Evolutionary conservation across 2,888 invertebrate genomes (phyloP), one percentile per base, ranked within the genome.

Genomic region (Pyrgus malvae): DNA sequence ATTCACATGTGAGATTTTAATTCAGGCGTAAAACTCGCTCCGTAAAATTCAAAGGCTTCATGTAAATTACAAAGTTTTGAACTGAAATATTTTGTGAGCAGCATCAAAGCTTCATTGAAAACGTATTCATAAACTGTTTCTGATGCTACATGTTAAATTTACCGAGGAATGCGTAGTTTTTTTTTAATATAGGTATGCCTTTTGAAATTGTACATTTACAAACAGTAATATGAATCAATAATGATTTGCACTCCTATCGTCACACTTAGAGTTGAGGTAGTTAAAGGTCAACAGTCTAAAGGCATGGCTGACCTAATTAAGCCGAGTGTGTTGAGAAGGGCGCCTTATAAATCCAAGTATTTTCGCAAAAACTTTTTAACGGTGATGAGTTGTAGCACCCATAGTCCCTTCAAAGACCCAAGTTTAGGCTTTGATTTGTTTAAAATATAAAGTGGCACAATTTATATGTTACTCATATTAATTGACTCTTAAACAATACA

Each of bases 341-440:
- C 21, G 21, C 29, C 31, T 31, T 16, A 42, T 42, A 42, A 42
- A 74, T 63, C 62, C 56, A 65, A 64, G 63, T 67, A 68, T 64
- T 58, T 72, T 72, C 67, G 60, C 62, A 57, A 56, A 74, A 83
- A 83, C 72, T 81, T 83, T 80, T 80, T 81, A 83, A 82, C 73
- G 74, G 67, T 83, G 83, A 85, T 84, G 80, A 83, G 81, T 74
- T 77, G n/a, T n/a, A n/a, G n/a, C n/a, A n/a, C n/a, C n/a, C n/a
- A n/a, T n/a, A n/a, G n/a, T n/a, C n/a, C n/a, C n/a, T n/a, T n/a
- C n/a, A n/a, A n/a, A n/a, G n/a, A n/a, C n/a, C n/a, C n/a, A n/a
- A n/a, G n/a, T n/a, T n/a, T n/a, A n/a, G n/a, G n/a, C n/a, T n/a
- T n/a, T n/a, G n/a, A n/a, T n/a, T n/a, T n/a, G n/a, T n/a, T n/a